A percentile compares a stretch with the other conserved stretches of the same genome.
phyloP scores from a whole-genome alignment of 2,113 vertebrate genomes.

The Hucho hucho region DNA sequence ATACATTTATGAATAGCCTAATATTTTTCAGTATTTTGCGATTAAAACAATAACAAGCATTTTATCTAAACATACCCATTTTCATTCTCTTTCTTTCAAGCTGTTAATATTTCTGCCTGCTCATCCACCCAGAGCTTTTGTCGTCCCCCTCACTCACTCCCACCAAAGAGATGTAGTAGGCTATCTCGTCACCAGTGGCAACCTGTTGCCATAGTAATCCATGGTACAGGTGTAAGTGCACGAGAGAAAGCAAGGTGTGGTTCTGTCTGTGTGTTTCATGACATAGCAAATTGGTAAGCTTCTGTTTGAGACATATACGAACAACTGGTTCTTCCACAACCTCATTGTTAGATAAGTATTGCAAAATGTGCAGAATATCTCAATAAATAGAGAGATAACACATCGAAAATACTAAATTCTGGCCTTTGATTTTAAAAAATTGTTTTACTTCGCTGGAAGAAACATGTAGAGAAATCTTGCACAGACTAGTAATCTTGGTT shows the following conservation, averaged over 20 bases:
- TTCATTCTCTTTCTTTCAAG: constrained; percentile 30
- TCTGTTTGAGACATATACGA: neutral
- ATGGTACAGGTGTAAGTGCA: constrained; percentile 47
- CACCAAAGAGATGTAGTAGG: constrained; percentile 59
- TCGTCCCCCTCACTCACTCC: constrained; percentile 47
- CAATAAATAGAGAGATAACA: no score
- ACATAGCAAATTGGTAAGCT: constrained; percentile 4
- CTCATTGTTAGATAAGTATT: no score
- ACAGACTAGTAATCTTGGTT: no score
- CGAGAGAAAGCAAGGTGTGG: constrained; percentile 52
- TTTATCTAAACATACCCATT: neutral
- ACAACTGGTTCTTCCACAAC: no score
- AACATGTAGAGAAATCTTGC: no score
- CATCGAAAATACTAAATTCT: no score
- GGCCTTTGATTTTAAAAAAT: no score
- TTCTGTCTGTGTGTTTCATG: neutral
- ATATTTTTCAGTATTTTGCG: neutral
- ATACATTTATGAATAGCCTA: neutral
- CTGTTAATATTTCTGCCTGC: constrained; percentile 42
- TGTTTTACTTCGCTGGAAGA: no score
- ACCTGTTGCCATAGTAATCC: constrained; percentile 84
- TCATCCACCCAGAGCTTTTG: constrained; percentile 37
- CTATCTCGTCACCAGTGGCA: constrained; percentile 76
- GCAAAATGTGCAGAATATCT: no score
- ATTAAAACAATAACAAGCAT: constrained; percentile 9